Evolutionary conservation across 2,113 vertebrate species (phyloP), one percentile per base, ranked within the genome.

Genomic region (Microcebus jonahi): DNA sequence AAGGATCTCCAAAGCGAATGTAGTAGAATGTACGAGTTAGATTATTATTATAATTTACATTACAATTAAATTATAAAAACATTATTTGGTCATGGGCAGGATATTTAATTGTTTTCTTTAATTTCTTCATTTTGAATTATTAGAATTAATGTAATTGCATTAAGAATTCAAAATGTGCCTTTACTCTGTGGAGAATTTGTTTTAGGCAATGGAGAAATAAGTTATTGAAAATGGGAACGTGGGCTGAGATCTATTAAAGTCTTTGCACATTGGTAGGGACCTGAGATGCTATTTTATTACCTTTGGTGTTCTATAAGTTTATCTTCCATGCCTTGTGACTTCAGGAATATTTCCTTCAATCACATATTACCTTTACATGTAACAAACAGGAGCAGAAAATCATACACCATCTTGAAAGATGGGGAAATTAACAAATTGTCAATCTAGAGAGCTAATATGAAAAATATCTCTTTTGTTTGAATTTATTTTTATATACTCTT

Each of bases 341-440:
- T 97, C 21, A 83, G 57, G 17, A 92, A 81, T 61, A 94, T 93
- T 94, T 88, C 59, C 29, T 80, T 88, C 4, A 63, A 96, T 65
- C 76, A 70, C 25, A 82, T 11, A 55, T 29, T 87, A 76, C 18
- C 27, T 71, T 97, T 88, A 93, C 4, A 55, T 77, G 85, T 61
- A 53, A 86, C 61, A 86, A 88, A 88, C 31, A 11, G 65, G 65
- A 76, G 36, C 50, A 76, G 70, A 90, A 83, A 95, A 70, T 31
- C 5, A 71, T 4, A 87, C 53, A 65, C 34, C n/a, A 65, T 61
- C 31, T 70, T 76, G 27, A n/a, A 83, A 79, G 53, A 84, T 73
- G 53, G 34, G 68, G 36, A 94, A 81, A 93, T 91, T 14, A 88
- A 36, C 21, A 92, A 97, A 91, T 39, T 75, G 23, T 48, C 53